Conservation (phyloP, 2,797 vertebrate species). For the Manis pentadactyla region DNA sequence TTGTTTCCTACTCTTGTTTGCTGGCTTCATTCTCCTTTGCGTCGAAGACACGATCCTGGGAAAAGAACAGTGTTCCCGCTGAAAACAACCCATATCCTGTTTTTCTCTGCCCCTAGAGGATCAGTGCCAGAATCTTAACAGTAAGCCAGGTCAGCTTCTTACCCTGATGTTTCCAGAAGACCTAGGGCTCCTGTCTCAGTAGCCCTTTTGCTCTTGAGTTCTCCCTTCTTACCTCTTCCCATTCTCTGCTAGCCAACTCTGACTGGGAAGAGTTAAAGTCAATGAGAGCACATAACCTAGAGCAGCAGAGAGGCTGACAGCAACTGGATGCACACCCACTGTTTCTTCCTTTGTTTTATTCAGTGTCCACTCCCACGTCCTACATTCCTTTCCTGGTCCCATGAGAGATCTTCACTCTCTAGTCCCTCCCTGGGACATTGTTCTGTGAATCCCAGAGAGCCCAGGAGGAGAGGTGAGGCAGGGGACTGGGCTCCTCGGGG, state of each 20-base stretch:
- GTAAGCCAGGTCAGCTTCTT: too few relatives aligned
- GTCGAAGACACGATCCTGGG: too few relatives aligned
- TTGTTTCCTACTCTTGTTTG: too few relatives aligned
- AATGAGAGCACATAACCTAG: neutral
- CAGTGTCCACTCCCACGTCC: neutral
- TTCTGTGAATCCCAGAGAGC: neutral
- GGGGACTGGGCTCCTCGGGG: neutral
- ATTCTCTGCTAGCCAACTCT: neutral
- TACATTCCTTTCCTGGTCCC: neutral
- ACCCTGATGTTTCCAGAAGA: too few relatives aligned
- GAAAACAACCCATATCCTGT: neutral
- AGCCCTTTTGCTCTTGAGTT: neutral
- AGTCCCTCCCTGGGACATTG: neutral
- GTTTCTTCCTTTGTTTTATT: neutral
- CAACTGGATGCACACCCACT: neutral
- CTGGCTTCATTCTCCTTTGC: too few relatives aligned
- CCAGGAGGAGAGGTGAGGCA: neutral
- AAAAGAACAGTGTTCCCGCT: too few relatives aligned
- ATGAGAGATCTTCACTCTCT: neutral
- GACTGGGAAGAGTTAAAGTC: neutral
- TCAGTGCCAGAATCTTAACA: neutral
- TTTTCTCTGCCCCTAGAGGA: neutral
- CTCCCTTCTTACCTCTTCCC: neutral
- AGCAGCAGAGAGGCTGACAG: neutral
- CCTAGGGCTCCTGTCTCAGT: neutral